Evolutionary conservation across 2,113 vertebrate species (phyloP).

Genomic region (Melanostigma gelatinosum): DNA sequence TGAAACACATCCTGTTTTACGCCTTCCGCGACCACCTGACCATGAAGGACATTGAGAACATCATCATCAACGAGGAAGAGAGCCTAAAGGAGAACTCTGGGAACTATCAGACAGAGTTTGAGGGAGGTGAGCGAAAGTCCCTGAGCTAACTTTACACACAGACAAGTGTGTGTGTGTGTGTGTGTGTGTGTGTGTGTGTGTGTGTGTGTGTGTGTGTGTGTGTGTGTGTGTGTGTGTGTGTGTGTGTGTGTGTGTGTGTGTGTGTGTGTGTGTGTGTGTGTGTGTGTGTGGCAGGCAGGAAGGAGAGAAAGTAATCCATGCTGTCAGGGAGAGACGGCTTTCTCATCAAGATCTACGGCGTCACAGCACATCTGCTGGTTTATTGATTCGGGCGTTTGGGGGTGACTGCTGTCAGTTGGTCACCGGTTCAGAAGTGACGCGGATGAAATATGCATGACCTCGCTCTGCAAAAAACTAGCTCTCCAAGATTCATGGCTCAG

Average conservation of each 20-base stretch:
- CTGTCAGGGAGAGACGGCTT: conserved; percentile 44
- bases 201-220: conserved; percentile 10
- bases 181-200: conserved; percentile 10
- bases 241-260: conserved; percentile 21
- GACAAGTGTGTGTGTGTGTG: background rate
- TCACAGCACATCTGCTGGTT: conserved; percentile 59
- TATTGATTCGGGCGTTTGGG: conserved; percentile 55
- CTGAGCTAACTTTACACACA: conserved; percentile 10
- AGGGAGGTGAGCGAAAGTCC: conserved; percentile 84
- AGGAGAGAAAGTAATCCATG: background rate
- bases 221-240: conserved; percentile 16
- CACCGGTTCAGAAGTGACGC: conserved; percentile 45
- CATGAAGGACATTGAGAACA: conserved; percentile 99
- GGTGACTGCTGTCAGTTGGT: conserved; percentile 37
- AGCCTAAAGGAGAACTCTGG: conserved; percentile 96
- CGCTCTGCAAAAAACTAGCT: conserved; percentile 45
- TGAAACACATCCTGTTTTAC: conserved; percentile 98
- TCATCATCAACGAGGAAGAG: conserved; percentile 98
- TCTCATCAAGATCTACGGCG: conserved; percentile 32
- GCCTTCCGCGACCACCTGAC: conserved; percentile 98
- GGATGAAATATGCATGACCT: conserved; percentile 62
- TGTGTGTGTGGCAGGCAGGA: conserved; percentile 22
- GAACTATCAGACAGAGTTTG: conserved; percentile 96
- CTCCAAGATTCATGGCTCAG: conserved; percentile 59
- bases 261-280: conserved; percentile 20